phyloP scores from a whole-genome alignment of 2,888 invertebrate genomes.

The Macropis europaea region DNA sequence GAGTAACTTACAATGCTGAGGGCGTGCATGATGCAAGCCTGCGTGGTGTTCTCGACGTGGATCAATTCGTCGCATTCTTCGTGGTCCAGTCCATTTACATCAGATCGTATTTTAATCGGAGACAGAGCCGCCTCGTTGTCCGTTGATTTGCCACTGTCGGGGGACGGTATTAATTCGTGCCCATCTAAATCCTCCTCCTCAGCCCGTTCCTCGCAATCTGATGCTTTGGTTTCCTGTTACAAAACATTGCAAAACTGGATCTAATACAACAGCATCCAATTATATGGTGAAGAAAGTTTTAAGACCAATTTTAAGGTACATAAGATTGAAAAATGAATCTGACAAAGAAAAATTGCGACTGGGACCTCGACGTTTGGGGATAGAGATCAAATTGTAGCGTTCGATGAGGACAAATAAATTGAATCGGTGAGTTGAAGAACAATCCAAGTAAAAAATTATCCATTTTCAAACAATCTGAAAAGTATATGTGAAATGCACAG shows the following conservation, averaged over 20 bases:
- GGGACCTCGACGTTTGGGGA: no score
- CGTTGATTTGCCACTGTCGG: constrained; percentile 81
- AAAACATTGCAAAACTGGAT: background rate
- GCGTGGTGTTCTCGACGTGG: constrained; percentile 80
- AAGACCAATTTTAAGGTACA: no score
- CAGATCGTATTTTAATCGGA: constrained; percentile 74
- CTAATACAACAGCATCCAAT: background rate
- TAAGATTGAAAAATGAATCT: no score
- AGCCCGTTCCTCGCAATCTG: constrained; percentile 78
- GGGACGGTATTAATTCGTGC: constrained; percentile 80
- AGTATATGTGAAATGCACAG: no score
- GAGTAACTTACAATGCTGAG: constrained; percentile 81
- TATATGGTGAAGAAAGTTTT: background rate
- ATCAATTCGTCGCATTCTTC: constrained; percentile 82
- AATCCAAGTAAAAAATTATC: no score
- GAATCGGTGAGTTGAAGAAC: no score
- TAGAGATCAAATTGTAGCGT: no score
- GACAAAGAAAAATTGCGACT: no score
- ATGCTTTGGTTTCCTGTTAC: constrained; percentile 68
- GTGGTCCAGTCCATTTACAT: constrained; percentile 79
- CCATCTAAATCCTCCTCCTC: constrained; percentile 81
- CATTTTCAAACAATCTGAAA: no score
- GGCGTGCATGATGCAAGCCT: constrained; percentile 82
- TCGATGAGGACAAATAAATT: no score
- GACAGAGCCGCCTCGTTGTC: constrained; percentile 81